Percentiles rank a stretch among this genome's conserved stretches.
phyloP scores from a whole-genome alignment of 64 coral and sea anemone species.

The Actinia equina region DNA sequence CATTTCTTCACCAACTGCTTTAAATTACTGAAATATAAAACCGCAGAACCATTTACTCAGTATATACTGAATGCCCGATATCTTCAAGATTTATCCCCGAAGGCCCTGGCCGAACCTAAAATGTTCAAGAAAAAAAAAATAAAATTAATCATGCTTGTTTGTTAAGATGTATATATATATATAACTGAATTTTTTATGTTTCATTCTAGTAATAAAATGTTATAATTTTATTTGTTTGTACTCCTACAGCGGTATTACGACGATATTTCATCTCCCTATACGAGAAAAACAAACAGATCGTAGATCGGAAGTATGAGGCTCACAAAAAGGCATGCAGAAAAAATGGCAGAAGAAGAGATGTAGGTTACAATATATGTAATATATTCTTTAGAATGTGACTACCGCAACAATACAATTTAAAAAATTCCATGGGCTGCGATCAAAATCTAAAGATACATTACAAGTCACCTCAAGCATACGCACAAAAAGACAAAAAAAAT shows the following conservation, averaged over 20 bases:
- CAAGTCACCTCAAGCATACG: too few relatives aligned
- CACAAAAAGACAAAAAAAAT: too few relatives aligned
- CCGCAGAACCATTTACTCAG: neutral
- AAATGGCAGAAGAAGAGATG: neutral
- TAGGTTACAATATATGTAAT: neutral
- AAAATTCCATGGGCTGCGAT: too few relatives aligned
- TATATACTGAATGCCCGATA: neutral
- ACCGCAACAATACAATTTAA: too few relatives aligned
- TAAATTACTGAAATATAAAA: neutral
- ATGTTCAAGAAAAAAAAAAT: too few relatives aligned
- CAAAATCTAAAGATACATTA: too few relatives aligned
- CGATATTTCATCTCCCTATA: neutral
- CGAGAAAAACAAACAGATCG: neutral
- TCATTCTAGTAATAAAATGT: neutral
- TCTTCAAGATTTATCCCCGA: neutral
- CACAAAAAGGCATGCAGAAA: slow-evolving; percentile 3
- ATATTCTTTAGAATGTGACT: too few relatives aligned
- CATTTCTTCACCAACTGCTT: neutral
- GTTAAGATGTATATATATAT: neutral
- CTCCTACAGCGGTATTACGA: neutral
- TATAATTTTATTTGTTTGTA: neutral
- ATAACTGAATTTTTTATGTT: too few relatives aligned
- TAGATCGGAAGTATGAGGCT: neutral
- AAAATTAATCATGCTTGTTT: neutral
- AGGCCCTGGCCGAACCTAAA: neutral